These are phyloP conservation scores for Pseudorhombus dupliciocellatus DNA, from an alignment of 2,113 vertebrate species.

Conservation along the genomic window DNA sequence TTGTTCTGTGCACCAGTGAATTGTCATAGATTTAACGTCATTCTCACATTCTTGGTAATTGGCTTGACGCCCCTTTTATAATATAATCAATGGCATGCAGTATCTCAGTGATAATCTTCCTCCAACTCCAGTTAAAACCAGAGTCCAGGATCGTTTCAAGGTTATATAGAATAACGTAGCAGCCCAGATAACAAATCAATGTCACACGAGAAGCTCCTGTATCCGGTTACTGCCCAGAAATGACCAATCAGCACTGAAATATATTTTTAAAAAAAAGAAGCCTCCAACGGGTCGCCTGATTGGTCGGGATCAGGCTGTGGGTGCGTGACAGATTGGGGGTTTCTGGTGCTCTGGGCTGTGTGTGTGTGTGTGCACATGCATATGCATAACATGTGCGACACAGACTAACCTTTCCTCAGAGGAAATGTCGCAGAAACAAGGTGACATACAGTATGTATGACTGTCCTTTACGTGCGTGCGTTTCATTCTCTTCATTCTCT, in stretches of 20 bases:
- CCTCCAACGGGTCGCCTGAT: constrained; percentile 18
- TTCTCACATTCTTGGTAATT: constrained; percentile 1
- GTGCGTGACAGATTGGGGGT: constrained; percentile 38
- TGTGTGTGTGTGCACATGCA: neutral
- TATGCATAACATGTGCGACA: constrained; percentile 14
- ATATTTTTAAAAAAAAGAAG: neutral
- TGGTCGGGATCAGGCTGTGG: constrained; percentile 18
- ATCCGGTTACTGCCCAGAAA: constrained; percentile 20
- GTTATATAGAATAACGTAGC: constrained; percentile 27
- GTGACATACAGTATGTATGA: constrained; percentile 31
- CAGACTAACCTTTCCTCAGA: constrained; percentile 50
- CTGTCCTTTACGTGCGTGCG: constrained; percentile 20
- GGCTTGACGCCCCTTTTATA: neutral
- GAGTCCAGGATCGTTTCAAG: constrained; percentile 33
- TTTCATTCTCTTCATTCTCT: constrained; percentile 1
- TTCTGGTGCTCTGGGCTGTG: constrained; percentile 29
- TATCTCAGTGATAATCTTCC: neutral
- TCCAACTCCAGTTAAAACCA: constrained; percentile 3
- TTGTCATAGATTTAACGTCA: neutral
- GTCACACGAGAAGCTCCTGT: constrained; percentile 21
- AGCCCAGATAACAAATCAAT: constrained; percentile 31
- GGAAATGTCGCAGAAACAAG: constrained; percentile 58
- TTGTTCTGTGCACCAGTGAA: neutral
- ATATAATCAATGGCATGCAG: constrained; percentile 1
- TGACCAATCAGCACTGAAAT: constrained; percentile 40